Evolutionary conservation across 2,113 vertebrate genomes (phyloP), one percentile per base, ranked within the genome.

Genomic region (Gopherus evgoodei): DNA sequence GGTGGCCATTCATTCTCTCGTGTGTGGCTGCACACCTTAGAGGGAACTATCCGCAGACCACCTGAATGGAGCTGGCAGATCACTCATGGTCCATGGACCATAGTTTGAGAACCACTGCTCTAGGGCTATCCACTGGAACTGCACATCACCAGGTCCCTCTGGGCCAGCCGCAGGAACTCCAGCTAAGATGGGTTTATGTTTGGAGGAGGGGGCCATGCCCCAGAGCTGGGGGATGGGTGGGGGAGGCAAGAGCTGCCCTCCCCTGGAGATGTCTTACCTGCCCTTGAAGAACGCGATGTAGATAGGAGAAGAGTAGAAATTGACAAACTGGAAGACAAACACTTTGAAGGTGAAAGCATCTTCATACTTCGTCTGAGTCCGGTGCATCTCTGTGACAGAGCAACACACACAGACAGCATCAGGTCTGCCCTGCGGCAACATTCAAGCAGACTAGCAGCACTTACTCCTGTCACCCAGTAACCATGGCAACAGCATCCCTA

Each of bases 231-330:
- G 24, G 42, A 57, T 42, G 29, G 11, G 25, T 56, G 42, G 27
- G 8, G 24, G 24, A 4, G 24, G n/a, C 10, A 24, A 25, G 42
- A 47, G 75, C 75, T 78, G 24, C 75, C 25, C 38, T 12, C 35
- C 49, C 29, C 0, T 29, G 31, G 35, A 10, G 4, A 42, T 13
- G 42, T 49, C 92, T 95, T 78, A 98, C 97, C 97, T 97, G 91
- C 98, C 97, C 95, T 98, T 97, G 92, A 98, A 97, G 96, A 98
- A 98, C n/a, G 97, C 94, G 0, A 97, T 85, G 81, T 97, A 97
- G 87, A 97, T 8, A 1, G 97, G 97, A 2, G 96, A 97, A 44
- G 97, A 96, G 76, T 97, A 98, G 90, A 98, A 97, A 90, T 96
- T 98, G 95, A 96, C 89, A 6, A 98, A 97, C 94, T 97, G 96